phyloP scores from a whole-genome alignment of 1,140 invertebrate genomes.

The Bombus cullumanus region DNA sequence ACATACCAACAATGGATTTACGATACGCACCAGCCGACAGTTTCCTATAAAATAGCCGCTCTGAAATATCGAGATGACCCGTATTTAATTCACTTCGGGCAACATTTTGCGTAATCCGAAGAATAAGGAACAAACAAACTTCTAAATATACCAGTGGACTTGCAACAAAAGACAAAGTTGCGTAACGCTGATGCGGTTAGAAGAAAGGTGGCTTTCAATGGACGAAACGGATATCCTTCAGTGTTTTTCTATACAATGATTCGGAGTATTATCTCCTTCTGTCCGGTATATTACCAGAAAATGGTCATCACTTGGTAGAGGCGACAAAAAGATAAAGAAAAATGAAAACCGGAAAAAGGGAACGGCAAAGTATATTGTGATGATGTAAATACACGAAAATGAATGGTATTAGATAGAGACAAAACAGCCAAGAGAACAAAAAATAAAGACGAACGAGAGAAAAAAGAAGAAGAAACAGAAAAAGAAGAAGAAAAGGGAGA shows the following conservation, averaged over 20 bases:
- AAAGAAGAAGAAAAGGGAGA: not conserved
- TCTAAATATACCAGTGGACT: not conserved
- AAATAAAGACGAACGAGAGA: not conserved
- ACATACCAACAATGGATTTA: slow-evolving; percentile 57
- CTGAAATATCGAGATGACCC: not conserved
- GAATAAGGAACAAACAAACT: not conserved
- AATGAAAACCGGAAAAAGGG: not conserved
- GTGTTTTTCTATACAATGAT: not conserved
- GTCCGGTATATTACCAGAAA: slow-evolving; percentile 36
- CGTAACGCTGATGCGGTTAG: slow-evolving; percentile 7
- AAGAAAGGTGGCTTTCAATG: not conserved
- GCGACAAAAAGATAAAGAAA: slow-evolving; percentile 19
- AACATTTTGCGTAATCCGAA: not conserved
- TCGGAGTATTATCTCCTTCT: no score
- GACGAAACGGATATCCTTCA: slow-evolving; percentile 9
- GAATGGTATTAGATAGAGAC: not conserved
- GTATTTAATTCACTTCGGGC: not conserved
- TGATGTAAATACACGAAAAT: slow-evolving; percentile 15
- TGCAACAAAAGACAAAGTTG: not conserved
- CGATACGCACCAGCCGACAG: slow-evolving; percentile 5
- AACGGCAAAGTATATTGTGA: not conserved
- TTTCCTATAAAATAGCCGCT: not conserved
- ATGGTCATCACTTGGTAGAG: slow-evolving; percentile 50
- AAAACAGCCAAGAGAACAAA: not conserved
- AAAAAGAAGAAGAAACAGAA: not conserved